Conservation (phyloP, 1,140 invertebrate genomes). For the Zophobas morio region DNA sequence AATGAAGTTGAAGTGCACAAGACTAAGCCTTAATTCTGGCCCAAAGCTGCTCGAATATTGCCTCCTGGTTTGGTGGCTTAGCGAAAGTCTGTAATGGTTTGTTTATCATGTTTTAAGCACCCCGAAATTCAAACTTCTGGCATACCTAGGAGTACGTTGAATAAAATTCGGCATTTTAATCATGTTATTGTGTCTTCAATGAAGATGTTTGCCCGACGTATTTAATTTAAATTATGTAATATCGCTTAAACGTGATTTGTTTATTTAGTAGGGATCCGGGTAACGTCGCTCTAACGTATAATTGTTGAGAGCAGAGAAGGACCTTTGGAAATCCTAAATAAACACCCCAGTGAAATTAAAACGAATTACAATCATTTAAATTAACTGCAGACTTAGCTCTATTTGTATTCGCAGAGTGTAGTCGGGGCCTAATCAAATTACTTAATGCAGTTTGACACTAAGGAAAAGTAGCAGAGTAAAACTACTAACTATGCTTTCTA, state of each 20-base stretch:
- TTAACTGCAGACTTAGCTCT: constrained; percentile 16
- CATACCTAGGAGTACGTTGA: background rate
- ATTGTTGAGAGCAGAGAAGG: background rate
- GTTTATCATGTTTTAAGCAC: constrained; percentile 22
- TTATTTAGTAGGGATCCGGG: background rate
- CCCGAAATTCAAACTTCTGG: constrained; percentile 6
- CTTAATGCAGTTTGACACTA: constrained; percentile 30
- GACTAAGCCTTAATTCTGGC: constrained; percentile 17
- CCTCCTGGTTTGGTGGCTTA: constrained; percentile 24
- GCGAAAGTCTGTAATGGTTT: constrained; percentile 16
- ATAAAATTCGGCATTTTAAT: background rate
- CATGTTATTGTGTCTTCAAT: background rate
- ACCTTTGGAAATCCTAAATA: constrained; percentile 20
- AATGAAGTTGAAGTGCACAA: constrained; percentile 29
- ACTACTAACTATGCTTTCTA: constrained; percentile 19
- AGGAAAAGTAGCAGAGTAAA: constrained; percentile 22
- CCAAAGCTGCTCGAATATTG: constrained; percentile 11
- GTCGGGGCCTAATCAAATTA: constrained; percentile 12
- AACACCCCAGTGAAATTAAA: constrained; percentile 14
- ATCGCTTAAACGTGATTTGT: background rate
- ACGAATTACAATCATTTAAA: constrained; percentile 29
- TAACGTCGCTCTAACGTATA: background rate
- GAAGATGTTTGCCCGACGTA: background rate
- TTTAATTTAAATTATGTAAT: background rate
- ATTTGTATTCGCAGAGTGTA: constrained; percentile 14